phyloP scores from a whole-genome alignment of 1,140 invertebrate genomes.

The Stenopsyche tienmushanensis region DNA sequence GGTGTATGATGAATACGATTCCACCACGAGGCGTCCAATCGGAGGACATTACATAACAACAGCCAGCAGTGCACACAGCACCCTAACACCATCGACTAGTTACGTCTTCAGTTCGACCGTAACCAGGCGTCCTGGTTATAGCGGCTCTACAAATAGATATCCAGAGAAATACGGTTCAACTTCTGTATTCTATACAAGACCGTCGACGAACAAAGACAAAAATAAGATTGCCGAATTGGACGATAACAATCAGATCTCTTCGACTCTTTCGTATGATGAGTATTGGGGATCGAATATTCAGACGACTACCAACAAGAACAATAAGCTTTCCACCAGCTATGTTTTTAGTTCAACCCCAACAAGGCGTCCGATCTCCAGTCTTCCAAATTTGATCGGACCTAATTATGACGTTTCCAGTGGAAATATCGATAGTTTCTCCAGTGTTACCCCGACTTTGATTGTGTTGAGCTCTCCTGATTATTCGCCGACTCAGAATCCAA shows the following conservation, averaged over 20 bases:
- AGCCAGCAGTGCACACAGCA: constrained; percentile 37
- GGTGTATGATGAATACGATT: constrained; percentile 15
- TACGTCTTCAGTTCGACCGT: constrained; percentile 59
- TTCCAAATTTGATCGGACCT: constrained; percentile 38
- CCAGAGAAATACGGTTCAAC: constrained; percentile 30
- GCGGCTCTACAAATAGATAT: constrained; percentile 11
- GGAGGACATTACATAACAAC: constrained; percentile 33
- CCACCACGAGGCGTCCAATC: constrained; percentile 19
- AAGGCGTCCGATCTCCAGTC: constrained; percentile 35
- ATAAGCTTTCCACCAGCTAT: constrained; percentile 44
- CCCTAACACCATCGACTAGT: constrained; percentile 56
- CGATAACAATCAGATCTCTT: constrained; percentile 14
- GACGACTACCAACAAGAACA: constrained; percentile 26
- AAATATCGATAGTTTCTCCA: constrained; percentile 51
- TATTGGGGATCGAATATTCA: constrained; percentile 36
- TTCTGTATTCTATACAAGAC: constrained; percentile 43
- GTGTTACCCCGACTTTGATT: constrained; percentile 71
- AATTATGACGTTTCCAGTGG: constrained; percentile 32
- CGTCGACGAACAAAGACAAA: constrained; percentile 47
- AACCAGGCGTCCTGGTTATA: constrained; percentile 47
- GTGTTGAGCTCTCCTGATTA: constrained; percentile 59
- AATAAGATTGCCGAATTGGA: neutral
- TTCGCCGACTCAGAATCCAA: constrained; percentile 48
- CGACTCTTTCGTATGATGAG: constrained; percentile 38
- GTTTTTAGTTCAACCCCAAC: constrained; percentile 40